Base-by-base conservation (phyloP, 2,797 vertebrate genomes). In the Fundulus diaphanus region DNA sequence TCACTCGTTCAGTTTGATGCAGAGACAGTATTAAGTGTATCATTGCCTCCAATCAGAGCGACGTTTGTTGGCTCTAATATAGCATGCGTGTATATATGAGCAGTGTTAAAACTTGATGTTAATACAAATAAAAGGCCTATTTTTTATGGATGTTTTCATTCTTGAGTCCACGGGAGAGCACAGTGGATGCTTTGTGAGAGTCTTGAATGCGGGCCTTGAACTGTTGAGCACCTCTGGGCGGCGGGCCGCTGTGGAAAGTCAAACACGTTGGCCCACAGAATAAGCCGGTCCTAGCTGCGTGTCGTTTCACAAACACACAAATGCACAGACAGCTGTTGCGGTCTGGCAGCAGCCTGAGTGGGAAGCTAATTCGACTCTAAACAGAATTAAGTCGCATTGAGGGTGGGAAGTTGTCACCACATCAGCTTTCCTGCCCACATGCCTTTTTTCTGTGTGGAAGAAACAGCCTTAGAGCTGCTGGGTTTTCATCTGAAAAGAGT, bases 341-440 rank as follows among this genome's bases (percentile, higher is more conserved):
- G 93, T 94, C 94, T 94, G 94, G 94, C 74, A 83, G 92, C 93
- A 93, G 94, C 92, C 92, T 95, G 93, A 94, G 91, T 88, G 79
- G 90, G 87, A 91, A 92, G 88, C 90, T 94, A 94, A 95, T 94
- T 94, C 91, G 92, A 94, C 89, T 94, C 93, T 89, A 95, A 95
- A 95, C 92, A 94, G 92, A 95, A 94, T 95, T 94, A 94, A 92
- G 89, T 89, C 82, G 79, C 90, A 93, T 92, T 93, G 93, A 93
- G 88, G 83, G 88, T 94, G 93, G 92, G 90, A 95, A 93, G 93
- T 93, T 93, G 93, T 96, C 94, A 93, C 91, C 86, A 77, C 63
- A 49, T 92, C 90, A 94, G 86, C 88, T 83, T 93, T 90, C 88
- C 87, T 90, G 93, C 89, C 87, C 81, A 74, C 86, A 88, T 87